Percentiles rank a stretch among this genome's conserved stretches.
Evolutionary conservation across 2,113 vertebrate species (phyloP).

Genomic region (Suricata suricatta): DNA sequence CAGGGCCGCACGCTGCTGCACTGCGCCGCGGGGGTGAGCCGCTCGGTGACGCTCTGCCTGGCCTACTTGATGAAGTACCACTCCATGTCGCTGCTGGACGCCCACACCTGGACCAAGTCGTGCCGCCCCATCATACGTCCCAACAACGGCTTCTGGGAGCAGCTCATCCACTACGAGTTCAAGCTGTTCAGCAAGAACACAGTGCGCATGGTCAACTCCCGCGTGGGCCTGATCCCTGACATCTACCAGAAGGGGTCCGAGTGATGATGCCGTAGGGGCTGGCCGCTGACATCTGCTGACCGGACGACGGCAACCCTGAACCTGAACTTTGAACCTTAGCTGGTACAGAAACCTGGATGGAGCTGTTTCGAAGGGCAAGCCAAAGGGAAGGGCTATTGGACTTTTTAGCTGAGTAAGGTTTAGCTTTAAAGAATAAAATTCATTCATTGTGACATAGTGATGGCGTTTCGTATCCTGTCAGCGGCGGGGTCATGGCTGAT

Average conservation of each 20-base stretch:
- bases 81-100: constrained; percentile 75
- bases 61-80: constrained; percentile 87
- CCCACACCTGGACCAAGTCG: constrained; percentile 83
- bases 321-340: not conserved
- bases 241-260: constrained; percentile 51
- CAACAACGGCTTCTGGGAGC: constrained; percentile 88
- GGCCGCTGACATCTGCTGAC: not conserved
- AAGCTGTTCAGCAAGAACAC: constrained; percentile 84
- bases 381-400: not conserved
- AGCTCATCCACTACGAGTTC: constrained; percentile 87
- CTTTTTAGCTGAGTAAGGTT: not conserved
- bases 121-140: constrained; percentile 81
- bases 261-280: not conserved
- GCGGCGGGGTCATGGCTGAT: not conserved
- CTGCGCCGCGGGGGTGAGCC: constrained; percentile 83
- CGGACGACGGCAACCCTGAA: not conserved
- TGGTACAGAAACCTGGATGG: not conserved
- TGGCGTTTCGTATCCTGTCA: not conserved
- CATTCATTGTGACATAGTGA: not conserved
- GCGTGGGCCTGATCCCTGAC: not conserved
- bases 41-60: constrained; percentile 84
- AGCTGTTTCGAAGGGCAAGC: not conserved
- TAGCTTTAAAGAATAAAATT: constrained; percentile 54
- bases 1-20: constrained; percentile 83
- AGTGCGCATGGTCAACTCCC: constrained; percentile 77